Evolutionary conservation across 2,888 invertebrate species (phyloP), one percentile per base, ranked within the genome.

Genomic region (Neoscelio sp.): DNA sequence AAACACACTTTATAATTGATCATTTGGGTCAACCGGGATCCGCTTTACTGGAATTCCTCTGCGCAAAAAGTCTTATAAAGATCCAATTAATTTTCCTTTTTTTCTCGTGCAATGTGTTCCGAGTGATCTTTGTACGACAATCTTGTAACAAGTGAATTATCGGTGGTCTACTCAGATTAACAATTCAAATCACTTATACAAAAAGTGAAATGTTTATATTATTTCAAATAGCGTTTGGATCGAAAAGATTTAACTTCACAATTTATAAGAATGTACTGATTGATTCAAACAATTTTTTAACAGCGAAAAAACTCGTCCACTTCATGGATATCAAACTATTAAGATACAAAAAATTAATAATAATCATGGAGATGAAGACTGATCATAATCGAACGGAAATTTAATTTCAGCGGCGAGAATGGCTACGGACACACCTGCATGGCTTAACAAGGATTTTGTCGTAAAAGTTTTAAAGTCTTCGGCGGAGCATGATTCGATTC

Each of bases 371-470:
- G 46, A 54, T 35, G 38, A 58, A 42, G 30, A 28, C 35, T 18
- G 33, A 44, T 50, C 12, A n/a, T 62, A 62, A 71, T 62, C 38
- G 40, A 44, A 35, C 33, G 44, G 35, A 56, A 64, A 52, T 77
- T 77, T 58, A 28, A 71, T 71, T 65, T 60, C 33, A 78, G 73
- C 26, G n/a, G 8, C 13, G 5, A 71, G 2, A 2, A 87, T 86
- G 87, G 84, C 83, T 67, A 60, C 4, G 35, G 82, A 68, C 54
- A 78, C 74, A 76, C 85, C 84, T 62, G 33, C 80, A 40, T 89
- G 89, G 89, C 65, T 89, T 73, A 84, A 86, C 78, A 42, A 58
- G 4, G 81, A 84, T 33, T 88, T 88, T 54, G 17, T 83, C n/a
- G 84, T 88, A 74, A 85, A 83, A 71, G 73, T 87, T 40, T 76